These are phyloP conservation scores for Diadophis punctatus DNA, from an alignment of 2,113 vertebrate genomes.

Conservation along the genomic window DNA sequence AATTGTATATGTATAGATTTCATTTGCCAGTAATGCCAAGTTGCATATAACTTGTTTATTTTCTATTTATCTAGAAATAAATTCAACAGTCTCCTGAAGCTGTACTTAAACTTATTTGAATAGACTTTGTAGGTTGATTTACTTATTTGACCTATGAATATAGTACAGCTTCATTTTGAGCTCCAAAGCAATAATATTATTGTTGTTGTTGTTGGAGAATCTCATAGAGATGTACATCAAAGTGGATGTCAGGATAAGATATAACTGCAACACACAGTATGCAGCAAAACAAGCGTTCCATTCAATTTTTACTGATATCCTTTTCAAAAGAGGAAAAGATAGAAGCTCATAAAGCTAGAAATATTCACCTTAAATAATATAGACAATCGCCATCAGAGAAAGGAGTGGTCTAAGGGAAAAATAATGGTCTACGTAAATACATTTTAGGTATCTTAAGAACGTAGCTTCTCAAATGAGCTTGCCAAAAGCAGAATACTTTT, in stretches of 20 bases:
- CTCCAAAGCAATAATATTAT: background rate
- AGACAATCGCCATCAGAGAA: background rate
- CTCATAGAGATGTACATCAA: background rate
- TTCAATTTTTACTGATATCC: background rate
- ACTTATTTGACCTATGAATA: background rate
- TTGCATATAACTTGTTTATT: background rate
- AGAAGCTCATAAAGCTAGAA: background rate
- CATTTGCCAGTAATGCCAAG: background rate
- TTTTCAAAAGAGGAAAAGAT: background rate
- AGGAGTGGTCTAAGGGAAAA: background rate
- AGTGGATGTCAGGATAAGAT: fast-evolving
- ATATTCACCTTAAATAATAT: background rate
- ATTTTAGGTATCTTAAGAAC: background rate
- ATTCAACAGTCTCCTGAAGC: background rate
- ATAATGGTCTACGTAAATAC: background rate
- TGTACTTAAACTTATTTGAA: background rate
- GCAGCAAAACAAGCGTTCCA: background rate
- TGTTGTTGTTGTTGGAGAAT: background rate
- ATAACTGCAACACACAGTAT: background rate
- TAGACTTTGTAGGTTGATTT: background rate
- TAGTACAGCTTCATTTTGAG: background rate
- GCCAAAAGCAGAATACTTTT: background rate
- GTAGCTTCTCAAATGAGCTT: background rate
- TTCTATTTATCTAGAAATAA: background rate
- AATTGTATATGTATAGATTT: background rate